Evolutionary conservation across 2,113 vertebrate genomes (phyloP), one percentile per base, ranked within the genome.

Genomic region (Grammomys surdaster): DNA sequence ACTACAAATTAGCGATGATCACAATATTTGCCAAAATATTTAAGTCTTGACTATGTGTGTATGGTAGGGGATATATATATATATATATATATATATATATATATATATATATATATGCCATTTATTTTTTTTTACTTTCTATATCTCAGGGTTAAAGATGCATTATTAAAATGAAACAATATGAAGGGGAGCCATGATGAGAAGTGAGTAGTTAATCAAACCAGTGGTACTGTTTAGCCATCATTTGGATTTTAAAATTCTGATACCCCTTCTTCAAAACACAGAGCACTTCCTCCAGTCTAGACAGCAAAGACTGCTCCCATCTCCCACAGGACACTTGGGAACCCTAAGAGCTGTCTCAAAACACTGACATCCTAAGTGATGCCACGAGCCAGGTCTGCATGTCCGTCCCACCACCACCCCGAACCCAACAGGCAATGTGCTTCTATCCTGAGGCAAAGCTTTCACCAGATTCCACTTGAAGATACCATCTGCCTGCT

Each of bases 231-330:
- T 69, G 31, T 16, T 85, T 72, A 60, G 33, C 6, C 22, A 63
- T 95, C 90, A 81, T 89, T 93, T 94, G 43, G 36, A 82, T 96
- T 93, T 91, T 93, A 88, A 93, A 96, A 95, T 91, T 81, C 72
- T 82, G 78, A 89, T 82, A 87, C 78, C 10, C 26, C 69, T 81
- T 36, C 80, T 76, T 70, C 36, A 67, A 26, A 91, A 94, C 87
- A 75, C 54, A 91, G 89, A 90, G 19, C 26, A 82, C 89, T 96
- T 97, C 89, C 88, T 96, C 54, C 73, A 2, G 70, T 95, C 94
- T 95, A 96, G 91, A 97, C 36, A 40, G 72, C 31, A 92, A 20
- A 95, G 56, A 43, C 76, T 72, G 40, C 76, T 96, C 82, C 81
- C n/a, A 13, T 84, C 36, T 91, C 54, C 28, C 51, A 54, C 0